phyloP scores from a whole-genome alignment of 2,888 invertebrate species.

The Mamestra brassicae region DNA sequence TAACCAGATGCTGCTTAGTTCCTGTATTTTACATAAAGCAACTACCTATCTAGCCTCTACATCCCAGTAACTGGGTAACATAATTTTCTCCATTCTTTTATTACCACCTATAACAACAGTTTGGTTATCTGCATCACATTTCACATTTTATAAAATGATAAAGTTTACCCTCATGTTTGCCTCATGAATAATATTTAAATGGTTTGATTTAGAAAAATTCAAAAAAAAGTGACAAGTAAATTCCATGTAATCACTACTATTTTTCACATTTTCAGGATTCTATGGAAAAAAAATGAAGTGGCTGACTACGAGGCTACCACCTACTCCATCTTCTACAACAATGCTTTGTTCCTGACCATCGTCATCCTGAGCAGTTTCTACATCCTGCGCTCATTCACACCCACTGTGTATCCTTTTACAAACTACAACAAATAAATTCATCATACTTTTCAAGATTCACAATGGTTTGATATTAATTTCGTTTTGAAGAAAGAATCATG shows the following conservation, averaged over 20 bases:
- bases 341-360: conserved; percentile 98
- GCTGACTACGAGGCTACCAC: conserved; percentile 99
- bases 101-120: too few relatives aligned
- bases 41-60: too few relatives aligned
- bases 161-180: background rate
- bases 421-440: conserved; percentile 18
- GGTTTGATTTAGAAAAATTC: background rate
- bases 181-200: background rate
- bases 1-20: too few relatives aligned
- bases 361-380: conserved; percentile 98
- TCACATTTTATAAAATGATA: too few relatives aligned
- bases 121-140: too few relatives aligned
- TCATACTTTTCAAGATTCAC: background rate
- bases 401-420: conserved; percentile 95
- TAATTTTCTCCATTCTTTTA: too few relatives aligned
- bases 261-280: conserved; percentile 92
- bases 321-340: conserved; percentile 99
- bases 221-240: background rate
- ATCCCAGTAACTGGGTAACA: too few relatives aligned
- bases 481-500: background rate
- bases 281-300: conserved; percentile 99
- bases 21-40: too few relatives aligned
- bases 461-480: background rate
- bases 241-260: background rate
- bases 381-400: conserved; percentile 96